Evolutionary conservation across 2,113 vertebrate genomes (phyloP).

Genomic region (Dissostichus mawsoni): DNA sequence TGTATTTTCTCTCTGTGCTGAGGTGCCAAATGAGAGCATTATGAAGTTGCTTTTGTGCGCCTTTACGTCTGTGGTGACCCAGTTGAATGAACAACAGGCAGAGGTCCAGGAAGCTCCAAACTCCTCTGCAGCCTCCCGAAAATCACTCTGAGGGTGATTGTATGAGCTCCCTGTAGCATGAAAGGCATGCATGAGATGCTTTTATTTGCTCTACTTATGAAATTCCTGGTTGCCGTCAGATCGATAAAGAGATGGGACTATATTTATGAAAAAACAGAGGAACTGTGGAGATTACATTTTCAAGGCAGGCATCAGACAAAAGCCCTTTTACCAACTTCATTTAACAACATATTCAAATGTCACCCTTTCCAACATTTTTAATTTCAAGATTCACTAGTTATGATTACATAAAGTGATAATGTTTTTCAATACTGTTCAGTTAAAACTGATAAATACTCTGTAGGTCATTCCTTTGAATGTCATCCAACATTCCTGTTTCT

Average conservation of each 20-base stretch:
- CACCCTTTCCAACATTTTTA: conserved; percentile 19
- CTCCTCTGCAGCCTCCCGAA: conserved; percentile 49
- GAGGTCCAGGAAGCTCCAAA: conserved; percentile 68
- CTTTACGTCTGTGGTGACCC: conserved; percentile 69
- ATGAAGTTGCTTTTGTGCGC: conserved; percentile 70
- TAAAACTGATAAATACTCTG: conserved; percentile 21
- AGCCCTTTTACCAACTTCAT: conserved; percentile 7
- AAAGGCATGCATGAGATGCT: conserved; percentile 55
- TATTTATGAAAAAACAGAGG: conserved; percentile 19
- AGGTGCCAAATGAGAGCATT: conserved; percentile 74
- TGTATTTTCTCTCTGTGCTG: conserved; percentile 62
- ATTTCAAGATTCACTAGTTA: conserved; percentile 23
- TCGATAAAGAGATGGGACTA: conserved; percentile 39
- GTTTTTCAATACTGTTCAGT: conserved; percentile 19
- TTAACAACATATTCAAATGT: conserved; percentile 27
- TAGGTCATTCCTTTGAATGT: conserved; percentile 41
- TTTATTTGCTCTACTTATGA: conserved; percentile 67
- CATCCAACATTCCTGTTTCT: conserved; percentile 36
- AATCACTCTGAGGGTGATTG: conserved; percentile 53
- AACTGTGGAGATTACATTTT: conserved; percentile 40
- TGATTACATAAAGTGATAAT: conserved; percentile 22
- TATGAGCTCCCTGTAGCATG: conserved; percentile 55
- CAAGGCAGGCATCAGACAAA: conserved; percentile 33
- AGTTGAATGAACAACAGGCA: conserved; percentile 75
- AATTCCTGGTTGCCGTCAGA: conserved; percentile 53